Percentiles rank a stretch among this genome's conserved stretches.
Conservation (phyloP, 1,140 invertebrate genomes). For the Grapholita molesta region DNA sequence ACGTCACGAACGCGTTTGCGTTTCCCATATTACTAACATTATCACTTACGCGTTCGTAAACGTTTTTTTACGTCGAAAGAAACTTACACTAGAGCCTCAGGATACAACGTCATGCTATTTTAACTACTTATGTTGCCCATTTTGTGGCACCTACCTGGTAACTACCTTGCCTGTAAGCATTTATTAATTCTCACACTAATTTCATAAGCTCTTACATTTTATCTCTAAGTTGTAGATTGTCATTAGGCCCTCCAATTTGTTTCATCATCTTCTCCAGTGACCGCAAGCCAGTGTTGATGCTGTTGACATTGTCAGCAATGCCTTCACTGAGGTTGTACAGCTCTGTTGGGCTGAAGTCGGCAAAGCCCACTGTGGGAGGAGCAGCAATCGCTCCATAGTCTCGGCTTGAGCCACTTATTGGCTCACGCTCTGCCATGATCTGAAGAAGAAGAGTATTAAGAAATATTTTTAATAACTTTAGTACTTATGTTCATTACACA, state of each 20-base stretch:
- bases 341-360: conserved; percentile 85
- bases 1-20: too few relatives aligned
- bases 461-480: background rate
- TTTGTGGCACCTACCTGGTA: too few relatives aligned
- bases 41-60: too few relatives aligned
- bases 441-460: conserved; percentile 23
- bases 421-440: conserved; percentile 64
- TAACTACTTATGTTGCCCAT: too few relatives aligned
- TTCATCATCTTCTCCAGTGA: conserved; percentile 86
- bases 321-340: conserved; percentile 86
- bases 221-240: conserved; percentile 73
- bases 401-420: conserved; percentile 61
- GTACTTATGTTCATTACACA: too few relatives aligned
- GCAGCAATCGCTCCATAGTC: conserved; percentile 76
- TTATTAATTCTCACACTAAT: too few relatives aligned
- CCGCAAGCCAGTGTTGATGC: conserved; percentile 84
- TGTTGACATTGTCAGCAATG: conserved; percentile 88
- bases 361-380: conserved; percentile 82
- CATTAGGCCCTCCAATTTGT: conserved; percentile 86
- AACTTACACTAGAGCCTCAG: too few relatives aligned
- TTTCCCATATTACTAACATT: too few relatives aligned
- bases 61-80: too few relatives aligned
- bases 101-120: too few relatives aligned
- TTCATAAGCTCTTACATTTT: conserved; percentile 73
- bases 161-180: too few relatives aligned